These are phyloP conservation scores for Nemotelus nigrinus DNA, from an alignment of 2,888 invertebrate genomes.

Conservation along the genomic window DNA sequence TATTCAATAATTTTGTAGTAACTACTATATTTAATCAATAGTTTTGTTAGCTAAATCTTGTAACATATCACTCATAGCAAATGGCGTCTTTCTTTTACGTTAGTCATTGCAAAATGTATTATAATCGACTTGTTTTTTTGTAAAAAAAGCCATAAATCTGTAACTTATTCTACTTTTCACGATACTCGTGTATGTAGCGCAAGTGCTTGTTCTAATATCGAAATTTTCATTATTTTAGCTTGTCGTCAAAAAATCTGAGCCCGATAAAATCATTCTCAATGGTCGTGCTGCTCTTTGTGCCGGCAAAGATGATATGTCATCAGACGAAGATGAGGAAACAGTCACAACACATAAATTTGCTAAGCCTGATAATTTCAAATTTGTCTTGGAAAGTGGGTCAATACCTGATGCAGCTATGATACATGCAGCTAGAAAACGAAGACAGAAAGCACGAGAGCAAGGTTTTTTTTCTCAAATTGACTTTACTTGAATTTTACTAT, in stretches of 20 bases:
- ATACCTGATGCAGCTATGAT: slow-evolving; percentile 99
- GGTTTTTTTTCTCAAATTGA: slow-evolving; percentile 59
- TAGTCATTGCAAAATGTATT: no score
- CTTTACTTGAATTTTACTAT: background rate
- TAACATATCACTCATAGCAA: no score
- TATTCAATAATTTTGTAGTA: no score
- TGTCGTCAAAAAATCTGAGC: slow-evolving; percentile 69
- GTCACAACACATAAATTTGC: slow-evolving; percentile 68
- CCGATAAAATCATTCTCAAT: slow-evolving; percentile 74
- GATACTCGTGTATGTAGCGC: no score
- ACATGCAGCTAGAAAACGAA: slow-evolving; percentile 93
- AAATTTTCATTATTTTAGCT: slow-evolving; percentile 61
- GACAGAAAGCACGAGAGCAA: slow-evolving; percentile 92
- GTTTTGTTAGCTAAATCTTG: no score
- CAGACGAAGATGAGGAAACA: slow-evolving; percentile 73
- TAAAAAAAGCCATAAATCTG: no score
- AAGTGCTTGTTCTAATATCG: background rate
- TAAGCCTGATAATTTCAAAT: slow-evolving; percentile 78
- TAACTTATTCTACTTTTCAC: no score
- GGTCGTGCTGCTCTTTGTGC: slow-evolving; percentile 87
- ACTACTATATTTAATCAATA: no score
- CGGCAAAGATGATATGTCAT: slow-evolving; percentile 73
- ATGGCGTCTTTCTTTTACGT: no score
- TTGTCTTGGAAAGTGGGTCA: slow-evolving; percentile 85
- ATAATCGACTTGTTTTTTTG: no score